These are phyloP conservation scores for Argyrosomus japonicus DNA, from an alignment of 2,113 vertebrate genomes.

Conservation along the genomic window DNA sequence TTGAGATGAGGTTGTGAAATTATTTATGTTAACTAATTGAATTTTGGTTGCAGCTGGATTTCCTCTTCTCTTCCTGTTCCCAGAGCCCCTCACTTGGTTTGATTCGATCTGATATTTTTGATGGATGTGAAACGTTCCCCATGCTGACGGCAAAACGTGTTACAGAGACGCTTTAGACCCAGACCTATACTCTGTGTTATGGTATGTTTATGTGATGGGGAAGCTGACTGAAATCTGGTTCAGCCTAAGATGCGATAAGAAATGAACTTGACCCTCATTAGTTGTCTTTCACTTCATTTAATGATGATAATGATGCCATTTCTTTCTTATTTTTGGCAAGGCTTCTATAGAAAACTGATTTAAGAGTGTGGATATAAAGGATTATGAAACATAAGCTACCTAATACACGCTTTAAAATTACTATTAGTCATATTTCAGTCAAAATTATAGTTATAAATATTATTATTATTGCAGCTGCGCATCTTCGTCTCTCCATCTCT, in stretches of 20 bases:
- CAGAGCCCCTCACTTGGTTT: background rate
- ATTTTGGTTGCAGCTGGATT: background rate
- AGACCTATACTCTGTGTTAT: background rate
- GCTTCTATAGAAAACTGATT: background rate
- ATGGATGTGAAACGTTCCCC: background rate
- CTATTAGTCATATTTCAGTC: too few species aligned
- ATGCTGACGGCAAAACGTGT: background rate
- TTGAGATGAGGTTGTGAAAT: conserved; percentile 11
- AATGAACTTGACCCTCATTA: background rate
- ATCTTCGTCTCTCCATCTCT: too few species aligned
- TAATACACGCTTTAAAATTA: background rate
- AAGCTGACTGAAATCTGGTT: background rate
- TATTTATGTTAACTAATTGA: background rate
- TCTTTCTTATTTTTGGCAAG: background rate
- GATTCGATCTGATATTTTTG: background rate
- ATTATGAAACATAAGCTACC: background rate
- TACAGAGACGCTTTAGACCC: background rate
- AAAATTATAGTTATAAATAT: background rate
- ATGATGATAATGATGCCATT: background rate
- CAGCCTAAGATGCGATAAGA: too few species aligned
- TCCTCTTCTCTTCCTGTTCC: background rate
- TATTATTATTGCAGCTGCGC: too few species aligned
- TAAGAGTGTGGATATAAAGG: background rate
- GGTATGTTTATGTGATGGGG: background rate
- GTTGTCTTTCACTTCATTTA: background rate